These are phyloP conservation scores for Andrena minutula DNA, from an alignment of 2,888 invertebrate species.

Conservation along the genomic window DNA sequence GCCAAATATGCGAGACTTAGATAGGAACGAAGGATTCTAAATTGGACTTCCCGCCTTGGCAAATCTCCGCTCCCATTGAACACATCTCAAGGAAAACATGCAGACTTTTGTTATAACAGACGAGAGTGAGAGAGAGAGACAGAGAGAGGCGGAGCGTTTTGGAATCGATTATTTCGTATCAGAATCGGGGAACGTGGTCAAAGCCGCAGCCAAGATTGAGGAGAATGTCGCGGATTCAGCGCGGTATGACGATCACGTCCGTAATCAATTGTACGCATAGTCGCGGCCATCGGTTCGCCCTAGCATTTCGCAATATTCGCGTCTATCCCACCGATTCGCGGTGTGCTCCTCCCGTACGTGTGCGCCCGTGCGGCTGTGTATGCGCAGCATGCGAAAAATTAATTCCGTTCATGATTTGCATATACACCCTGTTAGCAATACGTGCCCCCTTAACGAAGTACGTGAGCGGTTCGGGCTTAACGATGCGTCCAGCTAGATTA, in stretches of 20 bases:
- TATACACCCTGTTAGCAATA: conserved; percentile 61
- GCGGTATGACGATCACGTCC: conserved; percentile 74
- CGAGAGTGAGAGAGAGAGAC: not conserved
- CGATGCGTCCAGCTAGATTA: conserved; percentile 31
- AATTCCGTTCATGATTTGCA: conserved; percentile 70
- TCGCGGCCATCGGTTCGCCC: conserved; percentile 68
- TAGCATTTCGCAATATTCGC: conserved; percentile 66
- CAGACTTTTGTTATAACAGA: no score
- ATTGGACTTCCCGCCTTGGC: not conserved
- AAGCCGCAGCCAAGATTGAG: conserved; percentile 71
- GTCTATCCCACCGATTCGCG: conserved; percentile 27
- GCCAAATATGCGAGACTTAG: conserved; percentile 1
- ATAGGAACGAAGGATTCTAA: not conserved
- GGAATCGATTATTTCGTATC: conserved; percentile 36
- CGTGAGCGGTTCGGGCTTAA: conserved; percentile 3
- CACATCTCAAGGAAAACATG: no score
- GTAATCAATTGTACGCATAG: conserved; percentile 76
- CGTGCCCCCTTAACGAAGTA: conserved; percentile 48
- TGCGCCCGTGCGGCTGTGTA: conserved; percentile 48
- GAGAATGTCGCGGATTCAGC: conserved; percentile 72
- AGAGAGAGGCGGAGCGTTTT: not conserved
- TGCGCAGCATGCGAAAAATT: conserved; percentile 70
- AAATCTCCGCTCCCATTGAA: no score
- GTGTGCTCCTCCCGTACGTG: conserved; percentile 17
- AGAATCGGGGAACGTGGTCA: conserved; percentile 58